Evolutionary conservation across 1,140 invertebrate species (phyloP), one percentile per base, ranked within the genome.

Genomic region (Heliconius nattereri): DNA sequence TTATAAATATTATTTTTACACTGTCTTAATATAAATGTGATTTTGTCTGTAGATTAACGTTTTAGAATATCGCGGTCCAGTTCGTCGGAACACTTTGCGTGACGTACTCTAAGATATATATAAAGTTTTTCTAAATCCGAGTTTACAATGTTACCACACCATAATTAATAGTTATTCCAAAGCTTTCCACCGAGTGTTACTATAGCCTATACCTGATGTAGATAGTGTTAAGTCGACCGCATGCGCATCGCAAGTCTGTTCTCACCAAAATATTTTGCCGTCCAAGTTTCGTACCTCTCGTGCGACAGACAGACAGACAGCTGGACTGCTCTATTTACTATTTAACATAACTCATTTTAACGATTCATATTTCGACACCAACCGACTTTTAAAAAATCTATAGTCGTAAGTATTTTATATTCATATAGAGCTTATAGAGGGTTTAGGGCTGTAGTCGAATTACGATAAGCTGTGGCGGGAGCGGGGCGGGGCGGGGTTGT

Each of bases 1-100:
- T 92, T 92, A 92, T 91, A 90, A 91, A 90, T 86, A 92, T 94
- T 92, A 93, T 94, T 94, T 94, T 94, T 94, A 94, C 92, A 94
- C 92, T 92, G 89, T 93, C 90, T 93, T 90, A 86, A 89, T 84
- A 90, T 88, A 83, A 91, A 92, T 92, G 90, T 93, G 90, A 92
- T 92, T 91, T 91, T 90, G 88, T 92, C 88, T 86, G 87, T 91
- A 92, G 91, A 82, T 83, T 76, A 89, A 90, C 78, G 83, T 87
- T 89, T 88, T 91, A 91, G 89, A 88, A 85, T 86, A 87, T 60
- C 77, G 87, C 91, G 88, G 91, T 90, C 92, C 91, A 90, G 89
- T 81, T 76, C 78, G 74, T 83, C 81, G 26, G 26, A 66, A 29
- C 60, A 29, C 60, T 60, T 60, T 66, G 60, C 60, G 60, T 66